Evolutionary conservation across 2,797 vertebrate genomes (phyloP).

Genomic region (Galaxias olidus): DNA sequence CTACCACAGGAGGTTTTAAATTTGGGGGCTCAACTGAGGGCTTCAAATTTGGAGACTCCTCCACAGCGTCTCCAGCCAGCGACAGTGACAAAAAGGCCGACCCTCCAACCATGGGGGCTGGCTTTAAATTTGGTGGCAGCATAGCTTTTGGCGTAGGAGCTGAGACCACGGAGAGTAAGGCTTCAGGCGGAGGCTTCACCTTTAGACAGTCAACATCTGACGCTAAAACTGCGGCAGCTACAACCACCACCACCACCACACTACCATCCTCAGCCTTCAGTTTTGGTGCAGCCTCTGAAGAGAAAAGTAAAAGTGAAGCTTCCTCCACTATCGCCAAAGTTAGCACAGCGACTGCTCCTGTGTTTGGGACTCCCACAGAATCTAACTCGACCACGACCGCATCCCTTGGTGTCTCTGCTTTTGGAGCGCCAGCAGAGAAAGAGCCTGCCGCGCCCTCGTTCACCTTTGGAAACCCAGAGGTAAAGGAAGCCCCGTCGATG

Average conservation of each 20-base stretch:
- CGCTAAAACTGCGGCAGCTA: constrained; percentile 62
- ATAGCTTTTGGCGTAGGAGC: constrained; percentile 61
- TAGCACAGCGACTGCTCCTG: constrained; percentile 37
- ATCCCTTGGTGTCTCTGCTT: constrained; percentile 56
- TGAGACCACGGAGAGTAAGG: constrained; percentile 70
- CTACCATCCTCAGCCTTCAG: constrained; percentile 58
- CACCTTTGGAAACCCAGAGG: constrained; percentile 81
- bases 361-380: constrained; percentile 61
- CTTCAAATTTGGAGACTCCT: constrained; percentile 81
- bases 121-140: constrained; percentile 79
- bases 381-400: constrained; percentile 4
- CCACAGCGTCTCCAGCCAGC: constrained; percentile 62
- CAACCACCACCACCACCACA: constrained; percentile 12
- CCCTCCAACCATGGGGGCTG: constrained; percentile 59
- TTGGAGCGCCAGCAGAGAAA: constrained; percentile 64
- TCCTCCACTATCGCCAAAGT: constrained; percentile 41
- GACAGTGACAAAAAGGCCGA: constrained; percentile 81
- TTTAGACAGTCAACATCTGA: constrained; percentile 79
- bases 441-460: constrained; percentile 73
- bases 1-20: constrained; percentile 68
- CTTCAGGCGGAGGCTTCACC: constrained; percentile 70
- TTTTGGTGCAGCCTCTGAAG: constrained; percentile 62
- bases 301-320: constrained; percentile 47
- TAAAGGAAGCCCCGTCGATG: constrained; percentile 74
- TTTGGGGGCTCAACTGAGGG: constrained; percentile 69